These are phyloP conservation scores for Cheracebus regulus DNA, from an alignment of 2,797 vertebrate species.

Conservation along the genomic window DNA sequence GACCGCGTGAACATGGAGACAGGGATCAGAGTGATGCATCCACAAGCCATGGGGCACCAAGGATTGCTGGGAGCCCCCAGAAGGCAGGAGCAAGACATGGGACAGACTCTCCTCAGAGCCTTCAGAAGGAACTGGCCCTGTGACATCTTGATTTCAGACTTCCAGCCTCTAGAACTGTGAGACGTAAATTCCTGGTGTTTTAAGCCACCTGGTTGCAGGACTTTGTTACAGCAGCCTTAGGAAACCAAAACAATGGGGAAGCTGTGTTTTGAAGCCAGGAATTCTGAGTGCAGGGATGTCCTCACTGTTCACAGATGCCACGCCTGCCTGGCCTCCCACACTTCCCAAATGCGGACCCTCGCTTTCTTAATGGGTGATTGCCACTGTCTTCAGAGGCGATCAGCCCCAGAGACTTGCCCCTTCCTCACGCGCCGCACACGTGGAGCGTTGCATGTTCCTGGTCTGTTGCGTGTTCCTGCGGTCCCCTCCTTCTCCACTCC, in stretches of 20 bases:
- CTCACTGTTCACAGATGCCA: neutral
- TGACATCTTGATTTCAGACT: neutral
- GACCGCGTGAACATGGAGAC: neutral
- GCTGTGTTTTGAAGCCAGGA: neutral
- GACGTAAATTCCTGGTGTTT: neutral
- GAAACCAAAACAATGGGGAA: neutral
- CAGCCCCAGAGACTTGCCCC: neutral
- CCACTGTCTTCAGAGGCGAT: neutral
- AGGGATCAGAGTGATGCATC: fast-evolving
- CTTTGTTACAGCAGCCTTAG: neutral
- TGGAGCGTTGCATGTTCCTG: neutral
- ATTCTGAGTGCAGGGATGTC: neutral
- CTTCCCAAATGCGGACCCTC: fast-evolving
- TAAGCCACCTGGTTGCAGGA: neutral
- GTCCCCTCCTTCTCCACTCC: neutral
- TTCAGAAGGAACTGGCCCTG: neutral
- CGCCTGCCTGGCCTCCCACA: fast-evolving
- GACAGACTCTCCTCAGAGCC: neutral
- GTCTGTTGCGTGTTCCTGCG: fast-evolving
- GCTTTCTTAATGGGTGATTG: neutral
- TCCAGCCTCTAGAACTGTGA: neutral
- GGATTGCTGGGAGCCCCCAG: neutral
- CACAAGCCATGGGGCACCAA: neutral
- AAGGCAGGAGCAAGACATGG: neutral
- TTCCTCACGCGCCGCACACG: fast-evolving